Percentiles rank a stretch among this genome's conserved stretches.
Evolutionary conservation across 2,888 invertebrate species (phyloP).

Genomic region (Gasteruption jaculator): DNA sequence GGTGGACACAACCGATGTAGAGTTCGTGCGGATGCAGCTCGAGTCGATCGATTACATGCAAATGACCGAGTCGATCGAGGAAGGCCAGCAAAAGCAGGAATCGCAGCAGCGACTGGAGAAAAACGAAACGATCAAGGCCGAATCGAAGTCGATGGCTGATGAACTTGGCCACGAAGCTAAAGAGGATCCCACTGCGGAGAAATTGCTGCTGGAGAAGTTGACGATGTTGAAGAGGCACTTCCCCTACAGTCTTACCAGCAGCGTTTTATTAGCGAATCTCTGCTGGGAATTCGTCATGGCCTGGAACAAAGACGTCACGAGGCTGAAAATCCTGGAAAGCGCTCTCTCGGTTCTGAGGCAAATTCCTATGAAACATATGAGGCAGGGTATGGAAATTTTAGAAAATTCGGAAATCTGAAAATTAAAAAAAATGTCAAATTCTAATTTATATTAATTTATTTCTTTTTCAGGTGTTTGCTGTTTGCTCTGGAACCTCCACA

Average conservation of each 20-base stretch:
- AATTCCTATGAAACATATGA: conserved; percentile 64
- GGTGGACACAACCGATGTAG: conserved; percentile 45
- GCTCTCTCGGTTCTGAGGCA: conserved; percentile 66
- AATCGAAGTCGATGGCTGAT: conserved; percentile 26
- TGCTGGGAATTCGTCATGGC: conserved; percentile 86
- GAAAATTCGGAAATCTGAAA: neutral
- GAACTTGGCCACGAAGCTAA: conserved; percentile 37
- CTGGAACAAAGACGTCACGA: conserved; percentile 77
- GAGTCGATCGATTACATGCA: conserved; percentile 31
- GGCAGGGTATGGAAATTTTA: conserved; percentile 63
- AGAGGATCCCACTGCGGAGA: conserved; percentile 30
- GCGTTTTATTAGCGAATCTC: conserved; percentile 78
- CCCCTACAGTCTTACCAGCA: conserved; percentile 78
- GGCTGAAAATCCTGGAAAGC: conserved; percentile 64
- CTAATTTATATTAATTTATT: conserved; percentile 4
- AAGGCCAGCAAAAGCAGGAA: conserved; percentile 31
- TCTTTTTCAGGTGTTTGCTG: conserved; percentile 65
- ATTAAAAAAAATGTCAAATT: neutral
- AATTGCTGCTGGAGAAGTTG: conserved; percentile 39
- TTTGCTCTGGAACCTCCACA: conserved; percentile 84
- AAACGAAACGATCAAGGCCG: conserved; percentile 23
- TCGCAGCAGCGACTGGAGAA: too few species aligned
- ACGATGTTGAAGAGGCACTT: conserved; percentile 68
- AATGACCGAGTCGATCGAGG: conserved; percentile 29
- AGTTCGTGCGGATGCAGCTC: conserved; percentile 36